Percentiles rank a stretch among this genome's conserved stretches.
Conservation (phyloP, 2,113 vertebrate species). For the Bothrops jararaca region DNA sequence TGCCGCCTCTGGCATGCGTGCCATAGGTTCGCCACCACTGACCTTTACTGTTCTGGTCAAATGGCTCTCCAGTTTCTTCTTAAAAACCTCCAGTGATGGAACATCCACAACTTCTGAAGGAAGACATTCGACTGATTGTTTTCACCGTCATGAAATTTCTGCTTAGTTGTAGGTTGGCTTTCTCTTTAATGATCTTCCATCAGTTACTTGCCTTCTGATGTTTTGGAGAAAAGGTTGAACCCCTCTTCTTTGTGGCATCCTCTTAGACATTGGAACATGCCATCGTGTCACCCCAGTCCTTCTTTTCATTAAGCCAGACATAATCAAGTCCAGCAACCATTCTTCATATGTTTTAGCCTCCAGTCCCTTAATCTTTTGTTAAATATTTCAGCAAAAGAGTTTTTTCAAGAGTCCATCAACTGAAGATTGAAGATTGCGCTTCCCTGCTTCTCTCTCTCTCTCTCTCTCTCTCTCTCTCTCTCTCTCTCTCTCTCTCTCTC, state of each 20-base stretch:
- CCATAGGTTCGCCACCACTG: background rate
- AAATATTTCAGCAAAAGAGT: background rate
- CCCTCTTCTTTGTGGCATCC: background rate
- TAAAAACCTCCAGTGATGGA: background rate
- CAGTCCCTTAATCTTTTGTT: background rate
- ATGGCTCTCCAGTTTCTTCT: background rate
- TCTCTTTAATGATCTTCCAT: background rate
- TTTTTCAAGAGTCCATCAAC: background rate
- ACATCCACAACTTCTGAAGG: background rate
- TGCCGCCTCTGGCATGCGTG: too few relatives aligned
- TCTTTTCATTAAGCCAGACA: background rate
- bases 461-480: too few relatives aligned
- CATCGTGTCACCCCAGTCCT: background rate
- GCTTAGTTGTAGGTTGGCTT: background rate
- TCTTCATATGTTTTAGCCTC: background rate
- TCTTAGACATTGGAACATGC: background rate
- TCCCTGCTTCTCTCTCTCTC: too few relatives aligned
- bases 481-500: too few relatives aligned
- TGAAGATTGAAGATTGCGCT: too few relatives aligned
- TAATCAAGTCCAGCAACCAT: background rate
- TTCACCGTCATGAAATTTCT: background rate
- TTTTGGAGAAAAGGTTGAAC: background rate
- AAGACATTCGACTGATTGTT: background rate
- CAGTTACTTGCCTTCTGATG: background rate
- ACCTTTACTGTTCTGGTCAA: background rate